phyloP scores from a whole-genome alignment of 1,140 invertebrate genomes.

The Frieseomelitta varia region DNA sequence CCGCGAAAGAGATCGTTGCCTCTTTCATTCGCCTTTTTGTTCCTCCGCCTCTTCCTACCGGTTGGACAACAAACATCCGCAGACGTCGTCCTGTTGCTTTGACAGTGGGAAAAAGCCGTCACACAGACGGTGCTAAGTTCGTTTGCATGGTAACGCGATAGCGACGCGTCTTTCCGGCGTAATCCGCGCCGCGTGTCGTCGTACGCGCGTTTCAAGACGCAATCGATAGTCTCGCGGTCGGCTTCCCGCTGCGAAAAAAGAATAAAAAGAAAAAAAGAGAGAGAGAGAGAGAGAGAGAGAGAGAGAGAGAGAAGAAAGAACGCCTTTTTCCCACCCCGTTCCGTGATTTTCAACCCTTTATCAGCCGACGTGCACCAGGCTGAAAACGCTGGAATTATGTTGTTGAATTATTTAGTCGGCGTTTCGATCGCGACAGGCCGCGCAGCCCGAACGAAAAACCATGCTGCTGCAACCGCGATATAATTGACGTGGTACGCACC shows the following conservation, averaged over 20 bases:
- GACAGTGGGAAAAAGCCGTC: background rate
- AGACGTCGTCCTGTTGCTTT: background rate
- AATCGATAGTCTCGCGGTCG: constrained; percentile 20
- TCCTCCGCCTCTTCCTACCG: no score
- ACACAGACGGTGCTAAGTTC: background rate
- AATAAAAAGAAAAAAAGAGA: background rate
- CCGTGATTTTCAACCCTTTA: constrained; percentile 34
- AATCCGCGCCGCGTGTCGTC: constrained; percentile 26
- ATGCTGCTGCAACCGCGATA: background rate
- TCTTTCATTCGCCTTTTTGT: background rate
- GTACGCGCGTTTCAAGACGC: constrained; percentile 22
- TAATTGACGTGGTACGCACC: constrained; percentile 10
- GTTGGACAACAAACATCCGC: background rate
- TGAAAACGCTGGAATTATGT: background rate
- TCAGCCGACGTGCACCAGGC: background rate
- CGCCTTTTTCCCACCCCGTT: background rate
- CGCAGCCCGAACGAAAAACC: constrained; percentile 10
- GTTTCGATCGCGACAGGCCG: constrained; percentile 10
- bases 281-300: background rate
- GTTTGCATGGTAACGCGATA: constrained; percentile 27
- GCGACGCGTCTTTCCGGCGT: background rate
- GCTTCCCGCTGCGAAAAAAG: background rate
- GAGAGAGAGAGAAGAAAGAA: background rate
- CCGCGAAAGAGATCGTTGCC: no score
- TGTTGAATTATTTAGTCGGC: constrained; percentile 36